A percentile compares a stretch with the other conserved stretches of the same genome.
Evolutionary conservation across 1,140 invertebrate genomes (phyloP).

Genomic region (Hylaeus anthracinus): DNA sequence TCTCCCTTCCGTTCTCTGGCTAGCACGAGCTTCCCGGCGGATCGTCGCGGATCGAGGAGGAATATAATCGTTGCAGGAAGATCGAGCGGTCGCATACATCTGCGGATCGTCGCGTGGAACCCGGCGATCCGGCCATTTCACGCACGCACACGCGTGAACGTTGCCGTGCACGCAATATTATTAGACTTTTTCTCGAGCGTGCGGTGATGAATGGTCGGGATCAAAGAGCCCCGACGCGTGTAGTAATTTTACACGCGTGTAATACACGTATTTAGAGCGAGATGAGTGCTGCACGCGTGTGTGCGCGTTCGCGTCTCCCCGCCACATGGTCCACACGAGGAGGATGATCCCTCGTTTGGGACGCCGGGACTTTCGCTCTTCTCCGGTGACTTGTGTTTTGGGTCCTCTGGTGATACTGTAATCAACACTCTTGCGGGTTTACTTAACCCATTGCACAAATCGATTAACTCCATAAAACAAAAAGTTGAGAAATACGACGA

Average conservation of each 20-base stretch:
- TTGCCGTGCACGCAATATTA: slow-evolving; percentile 73
- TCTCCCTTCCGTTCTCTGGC: background rate
- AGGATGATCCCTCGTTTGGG: slow-evolving; percentile 11
- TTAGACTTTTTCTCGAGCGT: slow-evolving; percentile 78
- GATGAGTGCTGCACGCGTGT: background rate
- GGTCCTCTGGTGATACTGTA: background rate
- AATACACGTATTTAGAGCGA: slow-evolving; percentile 77
- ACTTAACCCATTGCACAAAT: too few relatives aligned
- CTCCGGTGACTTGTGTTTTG: background rate
- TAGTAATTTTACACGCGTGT: slow-evolving; percentile 80
- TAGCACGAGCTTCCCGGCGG: background rate
- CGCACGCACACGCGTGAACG: slow-evolving; percentile 33
- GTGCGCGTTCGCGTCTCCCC: slow-evolving; percentile 10
- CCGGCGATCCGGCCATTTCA: slow-evolving; percentile 30
- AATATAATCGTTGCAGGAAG: slow-evolving; percentile 40
- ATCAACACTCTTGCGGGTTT: too few relatives aligned
- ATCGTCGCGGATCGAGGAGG: slow-evolving; percentile 11
- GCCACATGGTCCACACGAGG: slow-evolving; percentile 27
- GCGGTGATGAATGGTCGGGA: slow-evolving; percentile 79
- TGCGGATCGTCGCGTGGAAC: slow-evolving; percentile 22
- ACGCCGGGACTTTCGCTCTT: slow-evolving; percentile 3
- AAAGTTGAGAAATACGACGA: too few relatives aligned
- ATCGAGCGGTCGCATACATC: slow-evolving; percentile 28
- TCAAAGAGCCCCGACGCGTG: slow-evolving; percentile 76
- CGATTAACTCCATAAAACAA: too few relatives aligned